Evolutionary conservation across 2,113 vertebrate species (phyloP), one percentile per base, ranked within the genome.

Genomic region (Cepphus grylle): DNA sequence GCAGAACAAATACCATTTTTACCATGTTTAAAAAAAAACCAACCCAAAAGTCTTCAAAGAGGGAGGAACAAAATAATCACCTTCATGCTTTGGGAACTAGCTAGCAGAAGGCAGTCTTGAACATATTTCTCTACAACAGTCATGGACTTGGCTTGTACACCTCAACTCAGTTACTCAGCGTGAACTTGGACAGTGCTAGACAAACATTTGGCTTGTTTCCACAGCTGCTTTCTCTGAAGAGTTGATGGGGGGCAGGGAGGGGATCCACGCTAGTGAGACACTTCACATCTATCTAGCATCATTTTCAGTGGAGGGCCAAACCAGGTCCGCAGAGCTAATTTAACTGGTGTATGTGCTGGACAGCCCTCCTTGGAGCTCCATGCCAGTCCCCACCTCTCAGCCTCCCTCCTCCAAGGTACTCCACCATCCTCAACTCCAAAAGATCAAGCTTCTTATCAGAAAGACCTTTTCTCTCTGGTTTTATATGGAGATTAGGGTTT

Each of bases 61-160:
- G 40, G 20, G 10, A 1, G 4, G 18, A 62, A 11, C 21, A 38
- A 32, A 53, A 26, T 45, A 40, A 62, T 50, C 73, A 91, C 86
- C 89, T 91, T 85, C n/a, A 32, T 70, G 47, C 62, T 89, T 89
- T 82, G 67, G 84, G 74, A 94, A 78, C 78, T 59, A 94, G 74
- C 74, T 95, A 94, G 88, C n/a, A 94, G 81, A 97, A 89, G 76
- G 82, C 66, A 80, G 89, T 59, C 62, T 58, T 70, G 56, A 87
- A 90, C 91, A 95, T 97, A 93, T 77, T 97, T 96, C 89, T 91
- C 49, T 90, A 66, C 22, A 95, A 70, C 30, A 93, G 91, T 97
- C 95, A 96, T 93, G 69, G 81, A 89, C 55, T 97, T 97, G 96
- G 96, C 96, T 82, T 93, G 62, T 38, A 40, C 73, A 94, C 65